phyloP scores from a whole-genome alignment of 1,140 invertebrate species.

The Adoxophyes honmai region DNA sequence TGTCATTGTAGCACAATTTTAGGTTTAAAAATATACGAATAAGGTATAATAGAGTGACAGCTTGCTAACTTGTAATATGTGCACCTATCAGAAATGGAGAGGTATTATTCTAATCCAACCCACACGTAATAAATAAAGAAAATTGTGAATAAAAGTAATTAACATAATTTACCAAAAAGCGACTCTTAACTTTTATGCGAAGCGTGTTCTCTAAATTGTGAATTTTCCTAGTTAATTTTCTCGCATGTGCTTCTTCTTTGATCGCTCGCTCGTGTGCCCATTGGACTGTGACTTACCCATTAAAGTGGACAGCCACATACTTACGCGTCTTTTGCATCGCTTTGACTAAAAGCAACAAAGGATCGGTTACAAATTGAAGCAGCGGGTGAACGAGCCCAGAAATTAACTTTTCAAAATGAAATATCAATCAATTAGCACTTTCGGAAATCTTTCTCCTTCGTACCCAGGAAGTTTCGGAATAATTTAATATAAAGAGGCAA shows the following conservation, averaged over 20 bases:
- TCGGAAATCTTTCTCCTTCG: conserved; percentile 33
- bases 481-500: conserved; percentile 62
- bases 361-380: conserved; percentile 10
- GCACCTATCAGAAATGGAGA: too few relatives aligned
- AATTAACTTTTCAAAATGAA: conserved; percentile 17
- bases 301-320: conserved; percentile 11
- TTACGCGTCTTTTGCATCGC: conserved; percentile 7
- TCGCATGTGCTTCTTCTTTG: conserved; percentile 13
- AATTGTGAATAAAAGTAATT: too few relatives aligned
- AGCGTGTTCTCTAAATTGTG: background rate
- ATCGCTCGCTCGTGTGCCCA: conserved; percentile 11
- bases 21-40: too few relatives aligned
- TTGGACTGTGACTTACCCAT: conserved; percentile 12
- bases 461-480: conserved; percentile 49
- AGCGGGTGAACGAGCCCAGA: background rate
- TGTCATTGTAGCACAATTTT: too few relatives aligned
- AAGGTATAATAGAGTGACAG: too few relatives aligned
- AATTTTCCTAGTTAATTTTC: conserved; percentile 5
- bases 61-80: too few relatives aligned
- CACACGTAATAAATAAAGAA: too few relatives aligned
- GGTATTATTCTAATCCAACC: too few relatives aligned
- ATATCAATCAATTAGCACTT: conserved; percentile 58
- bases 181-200: background rate
- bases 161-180: too few relatives aligned
- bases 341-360: conserved; percentile 14